These are phyloP conservation scores for Drosophila pruinosa DNA, from an alignment of 1,140 invertebrate genomes.

Conservation along the genomic window DNA sequence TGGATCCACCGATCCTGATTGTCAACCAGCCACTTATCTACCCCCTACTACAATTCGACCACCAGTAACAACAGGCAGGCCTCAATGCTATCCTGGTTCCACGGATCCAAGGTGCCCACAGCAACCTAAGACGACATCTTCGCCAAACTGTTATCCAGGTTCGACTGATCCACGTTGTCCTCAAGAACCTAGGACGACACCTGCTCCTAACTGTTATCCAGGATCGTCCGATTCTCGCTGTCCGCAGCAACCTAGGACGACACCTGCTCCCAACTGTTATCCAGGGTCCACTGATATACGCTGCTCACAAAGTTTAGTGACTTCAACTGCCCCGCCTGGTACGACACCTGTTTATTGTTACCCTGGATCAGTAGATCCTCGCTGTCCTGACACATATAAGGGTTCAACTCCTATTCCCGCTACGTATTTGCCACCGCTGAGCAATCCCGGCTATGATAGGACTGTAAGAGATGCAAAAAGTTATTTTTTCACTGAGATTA, in stretches of 20 bases:
- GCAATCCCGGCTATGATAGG: constrained; percentile 64
- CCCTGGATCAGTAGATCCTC: constrained; percentile 85
- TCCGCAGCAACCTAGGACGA: constrained; percentile 49
- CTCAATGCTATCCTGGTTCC: constrained; percentile 13
- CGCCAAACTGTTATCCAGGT: constrained; percentile 73
- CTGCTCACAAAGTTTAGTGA: constrained; percentile 23
- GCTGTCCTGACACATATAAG: constrained; percentile 84
- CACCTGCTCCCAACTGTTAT: constrained; percentile 49
- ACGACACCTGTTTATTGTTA: constrained; percentile 84
- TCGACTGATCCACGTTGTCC: constrained; percentile 78
- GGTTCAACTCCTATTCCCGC: constrained; percentile 84
- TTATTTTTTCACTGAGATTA: constrained; percentile 67
- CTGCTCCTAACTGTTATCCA: constrained; percentile 82
- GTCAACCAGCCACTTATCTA: constrained; percentile 69
- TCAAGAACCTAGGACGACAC: constrained; percentile 9
- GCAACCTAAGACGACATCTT: constrained; percentile 33
- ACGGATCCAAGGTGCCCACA: constrained; percentile 13
- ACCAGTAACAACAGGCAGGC: background rate
- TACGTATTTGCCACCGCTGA: constrained; percentile 84
- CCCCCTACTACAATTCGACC: constrained; percentile 65
- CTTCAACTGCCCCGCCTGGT: constrained; percentile 34
- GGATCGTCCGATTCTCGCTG: constrained; percentile 83
- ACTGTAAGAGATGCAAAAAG: constrained; percentile 63
- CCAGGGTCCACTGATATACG: constrained; percentile 54
- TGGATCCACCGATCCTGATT: constrained; percentile 82